These are phyloP conservation scores for Poeciliopsis gracilis DNA, from an alignment of 2,797 vertebrate species.

Conservation along the genomic window DNA sequence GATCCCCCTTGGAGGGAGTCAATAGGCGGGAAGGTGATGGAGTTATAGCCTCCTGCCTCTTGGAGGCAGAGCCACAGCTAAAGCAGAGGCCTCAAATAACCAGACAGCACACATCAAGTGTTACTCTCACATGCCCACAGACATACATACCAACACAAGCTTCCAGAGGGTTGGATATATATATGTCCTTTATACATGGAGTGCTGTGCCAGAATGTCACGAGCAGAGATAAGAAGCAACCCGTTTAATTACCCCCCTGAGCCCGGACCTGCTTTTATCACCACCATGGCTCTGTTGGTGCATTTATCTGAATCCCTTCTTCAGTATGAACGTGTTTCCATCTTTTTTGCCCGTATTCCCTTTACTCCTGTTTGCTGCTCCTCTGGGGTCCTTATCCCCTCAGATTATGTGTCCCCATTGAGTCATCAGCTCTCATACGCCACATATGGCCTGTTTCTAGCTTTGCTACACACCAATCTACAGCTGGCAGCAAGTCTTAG, in stretches of 20 bases:
- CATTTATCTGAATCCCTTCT: conserved; percentile 51
- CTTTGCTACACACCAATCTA: conserved; percentile 23
- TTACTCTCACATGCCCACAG: conserved; percentile 41
- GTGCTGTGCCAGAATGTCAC: conserved; percentile 58
- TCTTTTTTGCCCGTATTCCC: conserved; percentile 32
- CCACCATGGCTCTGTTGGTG: conserved; percentile 36
- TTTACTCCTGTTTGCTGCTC: conserved; percentile 45
- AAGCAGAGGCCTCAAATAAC: conserved; percentile 58
- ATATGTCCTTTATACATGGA: conserved; percentile 31
- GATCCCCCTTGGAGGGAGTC: conserved; percentile 81
- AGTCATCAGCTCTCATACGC: conserved; percentile 21
- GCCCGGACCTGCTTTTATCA: conserved; percentile 59
- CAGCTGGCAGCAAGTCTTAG: conserved; percentile 39
- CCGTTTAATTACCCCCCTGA: conserved; percentile 77
- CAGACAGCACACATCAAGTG: conserved; percentile 42
- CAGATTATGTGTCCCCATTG: conserved; percentile 61
- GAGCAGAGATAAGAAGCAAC: conserved; percentile 65
- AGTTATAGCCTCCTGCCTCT: conserved; percentile 79
- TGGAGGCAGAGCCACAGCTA: conserved; percentile 68
- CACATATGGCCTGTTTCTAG: conserved; percentile 27
- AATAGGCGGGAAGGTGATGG: conserved; percentile 81
- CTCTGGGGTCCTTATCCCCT: conserved; percentile 56
- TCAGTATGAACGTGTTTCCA: conserved; percentile 33
- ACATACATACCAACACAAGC: conserved; percentile 39
- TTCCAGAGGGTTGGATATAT: conserved; percentile 26